phyloP scores from a whole-genome alignment of 1,140 invertebrate species.

The Chionoecetes opilio region DNA sequence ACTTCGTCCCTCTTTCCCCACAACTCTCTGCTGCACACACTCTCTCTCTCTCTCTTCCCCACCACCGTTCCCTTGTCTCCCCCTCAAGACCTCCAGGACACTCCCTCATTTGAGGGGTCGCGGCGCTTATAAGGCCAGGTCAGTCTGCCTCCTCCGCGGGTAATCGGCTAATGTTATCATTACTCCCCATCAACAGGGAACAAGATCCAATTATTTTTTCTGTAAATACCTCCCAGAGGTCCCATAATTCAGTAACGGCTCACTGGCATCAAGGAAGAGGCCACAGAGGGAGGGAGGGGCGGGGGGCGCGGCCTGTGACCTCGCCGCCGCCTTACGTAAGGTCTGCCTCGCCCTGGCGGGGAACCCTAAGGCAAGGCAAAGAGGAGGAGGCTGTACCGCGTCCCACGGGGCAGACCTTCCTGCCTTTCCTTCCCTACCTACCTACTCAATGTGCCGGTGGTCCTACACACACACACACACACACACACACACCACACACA shows the following conservation, averaged over 20 bases:
- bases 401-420: neutral
- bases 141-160: neutral
- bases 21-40: neutral
- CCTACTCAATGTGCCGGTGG: too few species aligned
- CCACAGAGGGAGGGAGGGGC: neutral
- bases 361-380: too few species aligned
- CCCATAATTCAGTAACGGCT: neutral
- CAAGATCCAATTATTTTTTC: constrained; percentile 44
- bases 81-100: too few species aligned
- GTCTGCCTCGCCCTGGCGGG: neutral
- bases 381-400: neutral
- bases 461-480: too few species aligned
- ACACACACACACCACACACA: too few species aligned
- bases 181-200: constrained; percentile 33
- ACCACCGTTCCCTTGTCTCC: neutral
- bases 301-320: neutral
- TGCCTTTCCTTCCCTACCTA: neutral
- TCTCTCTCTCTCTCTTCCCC: neutral
- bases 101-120: too few species aligned
- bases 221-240: constrained; percentile 15
- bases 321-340: constrained; percentile 32
- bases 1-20: neutral
- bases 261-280: neutral
- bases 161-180: constrained; percentile 50
- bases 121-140: neutral